Base-by-base conservation (phyloP, 2,113 vertebrate species). In the Bufo bufo region DNA sequence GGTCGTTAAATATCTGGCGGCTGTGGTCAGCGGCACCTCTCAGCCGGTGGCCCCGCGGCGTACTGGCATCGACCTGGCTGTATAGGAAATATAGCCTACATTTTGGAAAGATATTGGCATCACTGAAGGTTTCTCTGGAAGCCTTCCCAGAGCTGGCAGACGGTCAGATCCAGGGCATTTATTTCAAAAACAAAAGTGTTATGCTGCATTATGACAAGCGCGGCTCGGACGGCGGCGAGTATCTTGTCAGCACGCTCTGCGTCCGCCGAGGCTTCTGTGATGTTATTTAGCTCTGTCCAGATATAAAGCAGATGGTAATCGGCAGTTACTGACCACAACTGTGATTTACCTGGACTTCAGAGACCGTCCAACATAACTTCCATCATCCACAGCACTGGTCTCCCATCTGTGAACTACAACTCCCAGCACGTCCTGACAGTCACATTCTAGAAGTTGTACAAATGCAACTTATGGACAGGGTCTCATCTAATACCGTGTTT, bases 151-250 rank as follows among this genome's bases (percentile, higher is more conserved):
- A 20, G 63, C 63, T 84, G 82, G 82, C 82, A 54, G 63, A n/a
- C 82, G 47, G 4, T 54, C 63, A 69, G 12, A 69, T 49, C 82
- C 82, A 6, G 63, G 81, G 63, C 82, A 84, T 84, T 84, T 54
- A 84, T 84, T 9, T 50, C 47, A 23, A 23, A 82, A 69, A 75
- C 61, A 66, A 69, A 66, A 66, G 81, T 83, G 49, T 83, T 84
- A 23, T 84, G 82, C 82, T 84, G 82, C 82, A 84, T 84, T 71
- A 84, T 71, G 82, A 84, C 82, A 84, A 43, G 47, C 17, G 65
- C 66, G 63, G 82, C 4, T 20, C 9, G 65, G 82, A 13, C 17
- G 81, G 82, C 82, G 6, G 54, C 69, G 81, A 69, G 43, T 69
- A 69, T 71, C 63, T 65, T 84, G 82, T 84, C 82, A 71, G 80